Evolutionary conservation across 2,888 invertebrate genomes (phyloP).

Genomic region (Drosophila rellima): DNA sequence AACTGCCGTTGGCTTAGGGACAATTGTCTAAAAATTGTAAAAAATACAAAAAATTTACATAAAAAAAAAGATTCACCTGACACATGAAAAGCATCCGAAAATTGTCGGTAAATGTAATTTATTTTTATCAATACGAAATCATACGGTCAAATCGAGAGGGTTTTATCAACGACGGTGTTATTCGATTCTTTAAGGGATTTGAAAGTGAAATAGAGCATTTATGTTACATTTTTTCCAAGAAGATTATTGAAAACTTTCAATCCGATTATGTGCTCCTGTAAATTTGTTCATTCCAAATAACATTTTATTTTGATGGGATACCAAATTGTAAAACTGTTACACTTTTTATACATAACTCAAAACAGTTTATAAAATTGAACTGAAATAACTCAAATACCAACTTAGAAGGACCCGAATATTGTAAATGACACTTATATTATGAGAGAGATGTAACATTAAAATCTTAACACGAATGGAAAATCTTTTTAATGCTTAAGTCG

Average conservation of each 20-base stretch:
- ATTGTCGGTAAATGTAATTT: slow-evolving; percentile 67
- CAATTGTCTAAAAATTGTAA: slow-evolving; percentile 58
- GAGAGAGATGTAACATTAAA: no score
- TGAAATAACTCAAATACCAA: background rate
- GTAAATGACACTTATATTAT: no score
- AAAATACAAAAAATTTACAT: slow-evolving; percentile 6
- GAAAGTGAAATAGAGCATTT: background rate
- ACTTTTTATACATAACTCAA: background rate
- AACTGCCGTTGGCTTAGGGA: slow-evolving; percentile 47
- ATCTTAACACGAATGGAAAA: no score
- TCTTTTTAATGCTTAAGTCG: no score
- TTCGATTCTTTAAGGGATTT: slow-evolving; percentile 45
- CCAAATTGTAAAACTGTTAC: background rate
- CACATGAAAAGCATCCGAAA: slow-evolving; percentile 37
- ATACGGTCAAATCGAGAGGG: slow-evolving; percentile 40
- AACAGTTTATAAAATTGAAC: background rate
- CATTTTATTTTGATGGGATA: background rate
- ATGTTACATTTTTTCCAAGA: background rate
- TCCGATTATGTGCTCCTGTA: background rate
- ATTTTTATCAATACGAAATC: slow-evolving; percentile 63
- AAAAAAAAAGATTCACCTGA: background rate
- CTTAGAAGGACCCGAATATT: no score
- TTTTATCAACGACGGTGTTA: slow-evolving; percentile 23
- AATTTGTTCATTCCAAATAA: background rate
- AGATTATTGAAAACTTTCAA: background rate